Evolutionary conservation across 2,113 vertebrate genomes (phyloP).

Genomic region (Hiodon alosoides): DNA sequence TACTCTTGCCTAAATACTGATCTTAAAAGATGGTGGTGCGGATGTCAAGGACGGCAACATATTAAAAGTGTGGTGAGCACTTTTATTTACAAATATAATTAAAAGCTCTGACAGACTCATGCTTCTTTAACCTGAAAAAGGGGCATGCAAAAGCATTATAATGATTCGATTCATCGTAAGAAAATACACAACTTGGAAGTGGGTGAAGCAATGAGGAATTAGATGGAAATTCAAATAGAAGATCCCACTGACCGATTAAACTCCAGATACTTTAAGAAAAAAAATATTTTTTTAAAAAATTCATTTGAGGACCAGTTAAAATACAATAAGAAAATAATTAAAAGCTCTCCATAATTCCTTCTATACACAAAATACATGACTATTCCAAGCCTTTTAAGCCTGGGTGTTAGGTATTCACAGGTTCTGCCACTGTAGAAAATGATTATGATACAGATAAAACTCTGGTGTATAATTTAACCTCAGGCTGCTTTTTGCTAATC

Average conservation of each 20-base stretch:
- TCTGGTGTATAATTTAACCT: slow-evolving; percentile 56
- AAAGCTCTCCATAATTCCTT: slow-evolving; percentile 98
- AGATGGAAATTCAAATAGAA: slow-evolving; percentile 47
- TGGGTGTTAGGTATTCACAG: slow-evolving; percentile 85
- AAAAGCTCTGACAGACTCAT: slow-evolving; percentile 97
- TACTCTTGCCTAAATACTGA: too few relatives aligned
- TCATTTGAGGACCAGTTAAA: slow-evolving; percentile 92
- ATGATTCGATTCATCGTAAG: slow-evolving; percentile 77
- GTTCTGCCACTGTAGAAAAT: slow-evolving; percentile 84
- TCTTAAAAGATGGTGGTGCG: background rate
- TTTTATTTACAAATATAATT: slow-evolving; percentile 99
- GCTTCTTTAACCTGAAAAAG: slow-evolving; percentile 82
- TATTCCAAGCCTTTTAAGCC: slow-evolving; percentile 88
- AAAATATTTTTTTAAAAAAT: slow-evolving; percentile 60
- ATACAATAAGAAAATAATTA: slow-evolving; percentile 99
- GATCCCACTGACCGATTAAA: slow-evolving; percentile 64
- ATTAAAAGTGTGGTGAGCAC: slow-evolving; percentile 79
- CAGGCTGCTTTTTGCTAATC: slow-evolving; percentile 27
- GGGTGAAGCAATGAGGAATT: slow-evolving; percentile 69
- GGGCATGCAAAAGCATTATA: slow-evolving; percentile 98
- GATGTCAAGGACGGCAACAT: background rate
- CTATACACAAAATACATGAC: slow-evolving; percentile 96
- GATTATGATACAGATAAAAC: slow-evolving; percentile 65
- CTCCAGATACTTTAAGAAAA: slow-evolving; percentile 70
- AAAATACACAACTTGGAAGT: slow-evolving; percentile 93